Base-by-base conservation (phyloP, 2,113 vertebrate genomes). In the Dunckerocampus dactyliophorus region DNA sequence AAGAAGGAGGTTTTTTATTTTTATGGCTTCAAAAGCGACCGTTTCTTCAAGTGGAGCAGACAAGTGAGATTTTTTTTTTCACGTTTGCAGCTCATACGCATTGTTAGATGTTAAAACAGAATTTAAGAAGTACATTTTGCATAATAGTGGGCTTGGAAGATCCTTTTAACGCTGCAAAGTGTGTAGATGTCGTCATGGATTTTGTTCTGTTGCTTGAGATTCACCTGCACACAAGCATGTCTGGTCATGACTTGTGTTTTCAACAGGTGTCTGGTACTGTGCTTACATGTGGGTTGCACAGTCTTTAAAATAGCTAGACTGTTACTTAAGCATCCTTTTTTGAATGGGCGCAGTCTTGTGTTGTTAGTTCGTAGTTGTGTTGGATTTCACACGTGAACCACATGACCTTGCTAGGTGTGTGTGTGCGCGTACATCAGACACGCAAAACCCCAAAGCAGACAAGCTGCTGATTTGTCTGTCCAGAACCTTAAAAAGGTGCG, bases 261-360 rank as follows among this genome's bases (percentile, higher is more conserved):
- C 76, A 83, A 83, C 88, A 88, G 88, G 86, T 89, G 85, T 73
- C 80, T 65, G 69, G 46, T 50, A 48, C 20, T 37, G 72, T 62
- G 77, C 63, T 71, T 1, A 55, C 37, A 69, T 46, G 14, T 47
- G 63, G 63, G 54, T 17, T 34, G 24, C 28, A 10, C 11, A 4
- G 48, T 15, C n/a, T 55, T 47, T 20, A 17, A 61, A 52, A 22
- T 53, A 53, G 31, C 51, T 53, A 34, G 31, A 34, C 7, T 34
- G 5, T 31, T 8, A 6, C 24, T 4, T 17, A 53, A 31, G 14
- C 8, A 9, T 53, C 28, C 16, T 11, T 11, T n/a, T 31, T 52
- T 31, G 24, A 20, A 45, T 14, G 43, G 13, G 15, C 11, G 43
- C 43, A 4, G 45, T 46, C 15, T n/a, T 47, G 17, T 47, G 15